phyloP scores from a whole-genome alignment of 2,797 vertebrate genomes.

The Enteromius trimaculatus region DNA sequence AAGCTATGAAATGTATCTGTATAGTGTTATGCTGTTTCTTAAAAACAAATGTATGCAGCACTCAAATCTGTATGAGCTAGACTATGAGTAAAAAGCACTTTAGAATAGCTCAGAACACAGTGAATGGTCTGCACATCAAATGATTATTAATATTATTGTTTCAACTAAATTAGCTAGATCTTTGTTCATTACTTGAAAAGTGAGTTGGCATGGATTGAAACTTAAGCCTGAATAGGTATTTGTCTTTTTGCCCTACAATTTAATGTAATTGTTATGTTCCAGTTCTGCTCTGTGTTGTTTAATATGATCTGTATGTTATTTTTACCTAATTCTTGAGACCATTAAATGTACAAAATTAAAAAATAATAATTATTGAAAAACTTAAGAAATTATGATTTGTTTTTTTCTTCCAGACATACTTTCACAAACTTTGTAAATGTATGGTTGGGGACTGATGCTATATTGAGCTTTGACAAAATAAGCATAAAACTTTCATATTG shows the following conservation, averaged over 20 bases:
- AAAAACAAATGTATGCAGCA: background rate
- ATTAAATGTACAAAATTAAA: background rate
- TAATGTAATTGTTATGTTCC: background rate
- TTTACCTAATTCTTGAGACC: background rate
- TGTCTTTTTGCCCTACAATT: background rate
- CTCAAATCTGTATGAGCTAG: background rate
- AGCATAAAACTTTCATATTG: too few relatives aligned
- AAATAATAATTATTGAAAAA: background rate
- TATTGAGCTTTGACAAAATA: background rate
- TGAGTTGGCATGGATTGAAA: constrained; percentile 14
- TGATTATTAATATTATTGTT: background rate
- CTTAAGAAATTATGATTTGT: background rate
- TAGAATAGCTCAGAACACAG: background rate
- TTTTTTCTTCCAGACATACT: background rate
- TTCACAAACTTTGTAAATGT: background rate
- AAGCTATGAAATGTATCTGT: background rate
- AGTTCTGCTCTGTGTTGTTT: background rate
- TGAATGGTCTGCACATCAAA: background rate
- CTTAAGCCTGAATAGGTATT: background rate
- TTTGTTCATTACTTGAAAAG: background rate
- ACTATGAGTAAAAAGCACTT: background rate
- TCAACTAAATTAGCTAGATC: background rate
- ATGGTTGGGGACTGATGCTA: background rate
- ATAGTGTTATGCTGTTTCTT: background rate
- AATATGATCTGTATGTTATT: background rate